These are phyloP conservation scores for Epinephelus lanceolatus DNA, from an alignment of 2,113 vertebrate genomes.

Conservation along the genomic window DNA sequence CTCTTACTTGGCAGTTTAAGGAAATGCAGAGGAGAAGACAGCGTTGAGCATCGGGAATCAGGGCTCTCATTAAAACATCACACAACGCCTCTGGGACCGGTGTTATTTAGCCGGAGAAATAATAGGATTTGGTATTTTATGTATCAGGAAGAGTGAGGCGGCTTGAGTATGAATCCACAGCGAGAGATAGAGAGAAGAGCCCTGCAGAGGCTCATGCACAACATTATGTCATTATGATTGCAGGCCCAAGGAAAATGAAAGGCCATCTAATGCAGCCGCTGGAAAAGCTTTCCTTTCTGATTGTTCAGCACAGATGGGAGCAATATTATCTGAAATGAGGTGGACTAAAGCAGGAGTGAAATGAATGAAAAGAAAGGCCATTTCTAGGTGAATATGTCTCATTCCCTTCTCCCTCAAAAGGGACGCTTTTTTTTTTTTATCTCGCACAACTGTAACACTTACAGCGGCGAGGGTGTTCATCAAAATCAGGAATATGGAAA, in stretches of 20 bases:
- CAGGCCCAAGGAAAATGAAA: slow-evolving; percentile 72
- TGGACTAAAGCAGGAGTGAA: slow-evolving; percentile 52
- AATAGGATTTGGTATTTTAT: slow-evolving; percentile 88
- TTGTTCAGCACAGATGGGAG: slow-evolving; percentile 72
- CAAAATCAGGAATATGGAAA: slow-evolving; percentile 57
- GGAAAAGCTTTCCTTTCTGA: slow-evolving; percentile 56
- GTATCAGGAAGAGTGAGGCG: slow-evolving; percentile 61
- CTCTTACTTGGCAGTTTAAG: slow-evolving; percentile 99
- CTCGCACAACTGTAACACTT: slow-evolving; percentile 36
- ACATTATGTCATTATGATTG: slow-evolving; percentile 76
- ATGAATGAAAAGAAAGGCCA: slow-evolving; percentile 61
- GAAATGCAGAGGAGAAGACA: slow-evolving; percentile 94
- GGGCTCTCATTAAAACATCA: slow-evolving; percentile 97
- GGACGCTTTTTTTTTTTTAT: slow-evolving; percentile 29
- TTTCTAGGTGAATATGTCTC: slow-evolving; percentile 66
- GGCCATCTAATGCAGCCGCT: slow-evolving; percentile 61
- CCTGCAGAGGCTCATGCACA: slow-evolving; percentile 64
- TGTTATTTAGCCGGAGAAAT: slow-evolving; percentile 92
- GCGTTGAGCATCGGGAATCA: slow-evolving; percentile 84
- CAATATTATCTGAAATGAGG: slow-evolving; percentile 68
- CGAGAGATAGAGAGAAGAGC: slow-evolving; percentile 60
- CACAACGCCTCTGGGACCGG: slow-evolving; percentile 91
- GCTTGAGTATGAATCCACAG: slow-evolving; percentile 50
- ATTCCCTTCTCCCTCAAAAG: slow-evolving; percentile 42
- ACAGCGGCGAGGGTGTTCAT: slow-evolving; percentile 45